phyloP scores from a whole-genome alignment of 2,113 vertebrate genomes.

The Calidris pugnax region DNA sequence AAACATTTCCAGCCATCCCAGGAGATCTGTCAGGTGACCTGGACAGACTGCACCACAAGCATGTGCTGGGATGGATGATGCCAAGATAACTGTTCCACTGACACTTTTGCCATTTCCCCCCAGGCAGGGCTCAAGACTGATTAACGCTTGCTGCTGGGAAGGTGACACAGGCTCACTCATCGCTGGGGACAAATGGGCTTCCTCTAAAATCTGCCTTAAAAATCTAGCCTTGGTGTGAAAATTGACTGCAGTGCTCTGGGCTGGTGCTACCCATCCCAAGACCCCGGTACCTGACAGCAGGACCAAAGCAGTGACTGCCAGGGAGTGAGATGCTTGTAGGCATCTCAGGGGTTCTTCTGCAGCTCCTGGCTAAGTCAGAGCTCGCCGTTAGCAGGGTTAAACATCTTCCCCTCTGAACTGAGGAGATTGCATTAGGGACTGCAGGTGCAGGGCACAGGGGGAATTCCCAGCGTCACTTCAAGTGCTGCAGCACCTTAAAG shows the following conservation, averaged over 20 bases:
- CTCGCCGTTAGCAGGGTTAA: fast-evolving
- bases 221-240: neutral
- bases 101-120: neutral
- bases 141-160: neutral
- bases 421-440: neutral
- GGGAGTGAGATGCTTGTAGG: fast-evolving
- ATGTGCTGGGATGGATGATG: neutral
- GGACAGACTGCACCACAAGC: neutral
- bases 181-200: fast-evolving
- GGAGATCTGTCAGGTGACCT: neutral
- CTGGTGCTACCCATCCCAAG: neutral
- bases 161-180: neutral
- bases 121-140: neutral
- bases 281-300: fast-evolving
- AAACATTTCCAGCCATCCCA: conserved; percentile 18
- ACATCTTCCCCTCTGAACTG: neutral
- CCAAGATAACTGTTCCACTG: neutral
- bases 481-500: neutral
- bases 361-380: neutral
- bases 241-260: neutral
- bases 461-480: neutral
- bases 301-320: neutral
- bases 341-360: neutral
- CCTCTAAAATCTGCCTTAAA: neutral
- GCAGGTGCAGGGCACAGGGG: neutral